phyloP scores from a whole-genome alignment of 2,888 invertebrate species.

The Drymonia ruficornis region DNA sequence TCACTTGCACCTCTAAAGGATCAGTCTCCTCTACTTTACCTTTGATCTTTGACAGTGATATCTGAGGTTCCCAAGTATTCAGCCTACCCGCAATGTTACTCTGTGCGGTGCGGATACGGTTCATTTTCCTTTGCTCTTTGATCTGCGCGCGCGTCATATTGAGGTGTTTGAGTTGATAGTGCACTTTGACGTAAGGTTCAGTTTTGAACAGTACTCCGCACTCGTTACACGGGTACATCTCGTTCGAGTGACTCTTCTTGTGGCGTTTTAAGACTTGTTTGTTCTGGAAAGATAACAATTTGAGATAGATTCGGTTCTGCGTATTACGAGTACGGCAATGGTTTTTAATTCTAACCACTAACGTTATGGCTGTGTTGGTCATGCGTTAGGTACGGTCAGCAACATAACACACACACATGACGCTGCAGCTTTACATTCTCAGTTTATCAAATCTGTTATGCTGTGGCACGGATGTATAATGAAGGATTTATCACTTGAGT shows the following conservation, averaged over 20 bases:
- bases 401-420: too few relatives aligned
- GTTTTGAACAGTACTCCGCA: slow-evolving; percentile 58
- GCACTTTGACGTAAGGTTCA: slow-evolving; percentile 56
- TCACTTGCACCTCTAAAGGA: slow-evolving; percentile 21
- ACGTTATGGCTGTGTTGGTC: too few relatives aligned
- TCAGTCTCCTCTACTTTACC: slow-evolving; percentile 14
- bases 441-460: too few relatives aligned
- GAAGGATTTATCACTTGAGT: too few relatives aligned
- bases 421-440: too few relatives aligned
- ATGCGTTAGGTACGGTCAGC: too few relatives aligned
- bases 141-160: slow-evolving; percentile 55
- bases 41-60: slow-evolving; percentile 9
- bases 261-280: slow-evolving; percentile 58
- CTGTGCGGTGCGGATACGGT: slow-evolving; percentile 18
- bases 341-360: too few relatives aligned
- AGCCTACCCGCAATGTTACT: slow-evolving; percentile 21
- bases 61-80: slow-evolving; percentile 20
- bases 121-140: slow-evolving; percentile 39
- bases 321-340: too few relatives aligned
- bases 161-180: slow-evolving; percentile 53
- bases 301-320: background rate
- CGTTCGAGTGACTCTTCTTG: slow-evolving; percentile 49
- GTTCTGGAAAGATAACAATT: slow-evolving; percentile 43
- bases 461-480: too few relatives aligned
- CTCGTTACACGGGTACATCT: slow-evolving; percentile 54